Base-by-base conservation (phyloP, 2,888 invertebrate genomes). In the Standfussiana lucernea region DNA sequence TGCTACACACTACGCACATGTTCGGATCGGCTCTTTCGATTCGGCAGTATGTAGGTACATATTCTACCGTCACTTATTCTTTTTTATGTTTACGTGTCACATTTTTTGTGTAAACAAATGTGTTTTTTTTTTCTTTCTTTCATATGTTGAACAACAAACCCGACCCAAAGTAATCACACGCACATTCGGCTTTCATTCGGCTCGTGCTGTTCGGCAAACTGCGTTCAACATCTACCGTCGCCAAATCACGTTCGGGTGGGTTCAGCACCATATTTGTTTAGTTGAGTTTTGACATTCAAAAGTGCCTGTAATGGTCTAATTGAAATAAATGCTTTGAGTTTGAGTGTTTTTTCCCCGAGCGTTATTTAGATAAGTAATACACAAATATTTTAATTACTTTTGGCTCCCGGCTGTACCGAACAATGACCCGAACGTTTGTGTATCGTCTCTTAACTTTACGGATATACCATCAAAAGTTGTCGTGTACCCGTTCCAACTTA, bases 381-480 rank as follows among this genome's bases (percentile, higher is more conserved):
- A 50, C 24, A 10, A 24, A 10, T 50, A 50, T 21, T 28, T 56
- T n/a, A 13, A 15, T 56, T 1, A 28, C 13, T 56, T 56, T 13
- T 56, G 28, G 28, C 0, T 5, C 24, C 13, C 21, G 13, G 15
- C 7, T 15, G 28, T 28, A 7, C 28, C 56, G 15, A 56, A 28
- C 2, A 7, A 2, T 56, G 28, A 64, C 0, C 62, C 7, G 15
- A 64, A 40, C 62, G 0, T 1, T 8, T 62, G 37, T 40, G n/a
- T 4, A 40, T n/a, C n/a, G 15, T n/a, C 40, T 59, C 56, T 78
- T 40, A 62, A 32, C 64, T 42, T 56, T n/a, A 56, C 18, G 67
- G 66, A 42, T 59, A 68, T 61, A 18, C 65, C 66, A 78, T 84
- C 69, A 77, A 75, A 84, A 84, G 69, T 84, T 84, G 73, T 72